Conservation (phyloP, 2,113 vertebrate species). For the Himantopus leucocephalus region DNA sequence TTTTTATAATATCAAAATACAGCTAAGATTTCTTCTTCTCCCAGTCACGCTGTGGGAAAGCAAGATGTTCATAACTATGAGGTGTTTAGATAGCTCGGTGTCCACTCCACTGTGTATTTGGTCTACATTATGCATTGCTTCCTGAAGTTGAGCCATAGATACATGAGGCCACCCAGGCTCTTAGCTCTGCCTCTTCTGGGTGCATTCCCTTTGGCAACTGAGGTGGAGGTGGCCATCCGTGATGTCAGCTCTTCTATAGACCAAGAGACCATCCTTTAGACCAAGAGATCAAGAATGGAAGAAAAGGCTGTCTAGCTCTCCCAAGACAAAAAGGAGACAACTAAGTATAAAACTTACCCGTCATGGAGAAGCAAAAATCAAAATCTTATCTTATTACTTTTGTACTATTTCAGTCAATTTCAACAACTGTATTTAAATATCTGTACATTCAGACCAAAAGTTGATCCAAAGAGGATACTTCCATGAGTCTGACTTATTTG, state of each 20-base stretch:
- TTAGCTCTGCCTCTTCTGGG: background rate
- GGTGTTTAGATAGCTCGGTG: background rate
- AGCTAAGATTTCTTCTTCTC: background rate
- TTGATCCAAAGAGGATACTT: background rate
- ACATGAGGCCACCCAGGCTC: background rate
- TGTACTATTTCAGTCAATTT: background rate
- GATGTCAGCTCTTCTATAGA: background rate
- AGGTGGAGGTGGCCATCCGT: background rate
- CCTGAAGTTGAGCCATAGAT: background rate
- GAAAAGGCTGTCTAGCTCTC: background rate
- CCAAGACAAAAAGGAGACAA: background rate
- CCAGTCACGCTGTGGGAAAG: rapidly evolving
- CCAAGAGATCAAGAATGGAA: background rate
- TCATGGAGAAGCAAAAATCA: background rate
- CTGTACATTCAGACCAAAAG: background rate
- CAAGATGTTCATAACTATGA: background rate
- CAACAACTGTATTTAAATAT: background rate
- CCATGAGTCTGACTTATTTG: too few species aligned
- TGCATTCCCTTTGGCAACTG: background rate
- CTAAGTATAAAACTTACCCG: background rate
- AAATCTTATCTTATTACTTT: background rate
- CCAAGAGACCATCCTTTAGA: background rate
- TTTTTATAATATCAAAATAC: background rate
- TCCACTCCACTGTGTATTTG: background rate
- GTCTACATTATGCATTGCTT: background rate